Base-by-base conservation (phyloP, 2,797 vertebrate species). In the Sternarchorhynchus goeldii region DNA sequence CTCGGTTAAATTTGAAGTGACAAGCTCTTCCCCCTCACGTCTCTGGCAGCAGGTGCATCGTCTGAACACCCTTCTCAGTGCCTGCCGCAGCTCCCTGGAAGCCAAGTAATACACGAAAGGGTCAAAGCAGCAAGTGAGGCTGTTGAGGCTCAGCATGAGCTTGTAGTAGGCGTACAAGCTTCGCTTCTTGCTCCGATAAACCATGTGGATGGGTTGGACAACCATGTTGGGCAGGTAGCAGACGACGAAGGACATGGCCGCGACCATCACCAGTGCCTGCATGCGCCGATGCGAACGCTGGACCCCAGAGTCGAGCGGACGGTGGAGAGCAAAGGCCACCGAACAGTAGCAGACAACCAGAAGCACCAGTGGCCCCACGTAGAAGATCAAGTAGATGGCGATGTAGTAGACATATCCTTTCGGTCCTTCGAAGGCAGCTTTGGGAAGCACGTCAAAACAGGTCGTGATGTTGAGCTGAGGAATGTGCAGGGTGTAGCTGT, bases 61-160 rank as follows among this genome's bases (percentile, higher is more conserved):
- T 1, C 53, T 4, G 16, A 80, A 55, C 53, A 32, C 12, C 2
- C 32, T 41, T 71, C 75, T 50, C 12, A 88, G 68, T 32, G 86
- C 84, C 53, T 56, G 71, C 69, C 85, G 81, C 78, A 92, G 91
- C 34, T 85, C 77, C 66, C 86, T 84, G 4, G 85, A 90, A 21
- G 84, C 89, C 68, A 86, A 85, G 57, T 84, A 91, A 85, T 88
- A 91, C 79, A 88, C 73, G 63, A 89, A 0, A 0, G 87, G 85
- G 86, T 90, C 85, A 70, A 91, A 87, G 69, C 86, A 90, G 71
- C 86, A 86, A 50, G 0, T 10, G 29, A 89, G 67, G 68, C 82
- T 83, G 32, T 78, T 88, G 75, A 85, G 69, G 78, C 78, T 80
- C 12, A 89, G 25, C 0, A 31, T 86, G 66, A 91, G 12, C 80